Evolutionary conservation across 2,113 vertebrate genomes (phyloP).

Genomic region (Mus spicilegus): DNA sequence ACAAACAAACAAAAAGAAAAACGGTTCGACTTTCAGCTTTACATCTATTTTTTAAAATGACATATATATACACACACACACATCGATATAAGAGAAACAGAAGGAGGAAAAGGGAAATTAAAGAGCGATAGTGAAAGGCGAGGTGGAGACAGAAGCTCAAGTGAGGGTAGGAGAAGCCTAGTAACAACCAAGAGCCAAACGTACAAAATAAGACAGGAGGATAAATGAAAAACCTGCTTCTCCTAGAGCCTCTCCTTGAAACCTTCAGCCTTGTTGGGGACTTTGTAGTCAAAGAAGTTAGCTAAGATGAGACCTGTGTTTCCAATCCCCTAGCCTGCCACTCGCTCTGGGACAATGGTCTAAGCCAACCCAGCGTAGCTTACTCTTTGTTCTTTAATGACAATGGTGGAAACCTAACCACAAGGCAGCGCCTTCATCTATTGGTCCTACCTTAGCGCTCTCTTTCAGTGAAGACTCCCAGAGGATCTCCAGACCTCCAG

Average conservation of each 20-base stretch:
- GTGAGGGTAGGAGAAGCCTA: background rate
- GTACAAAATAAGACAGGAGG: background rate
- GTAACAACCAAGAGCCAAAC: background rate
- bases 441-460: background rate
- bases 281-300: background rate
- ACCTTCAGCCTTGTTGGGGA: background rate
- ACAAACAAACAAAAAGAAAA: background rate
- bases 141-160: background rate
- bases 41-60: background rate
- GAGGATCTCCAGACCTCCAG: background rate
- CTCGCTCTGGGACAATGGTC: too few species aligned
- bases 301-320: background rate
- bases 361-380: background rate
- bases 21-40: background rate
- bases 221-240: background rate
- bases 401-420: background rate
- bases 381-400: background rate
- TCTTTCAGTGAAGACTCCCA: slow-evolving; percentile 8
- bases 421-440: background rate
- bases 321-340: background rate
- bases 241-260: background rate
- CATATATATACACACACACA: too few species aligned
- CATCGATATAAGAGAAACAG: background rate
- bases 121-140: background rate
- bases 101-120: slow-evolving; percentile 11